A percentile compares a stretch with the other conserved stretches of the same genome.
Evolutionary conservation across 2,797 vertebrate species (phyloP).

Genomic region (Amniataba percoides): DNA sequence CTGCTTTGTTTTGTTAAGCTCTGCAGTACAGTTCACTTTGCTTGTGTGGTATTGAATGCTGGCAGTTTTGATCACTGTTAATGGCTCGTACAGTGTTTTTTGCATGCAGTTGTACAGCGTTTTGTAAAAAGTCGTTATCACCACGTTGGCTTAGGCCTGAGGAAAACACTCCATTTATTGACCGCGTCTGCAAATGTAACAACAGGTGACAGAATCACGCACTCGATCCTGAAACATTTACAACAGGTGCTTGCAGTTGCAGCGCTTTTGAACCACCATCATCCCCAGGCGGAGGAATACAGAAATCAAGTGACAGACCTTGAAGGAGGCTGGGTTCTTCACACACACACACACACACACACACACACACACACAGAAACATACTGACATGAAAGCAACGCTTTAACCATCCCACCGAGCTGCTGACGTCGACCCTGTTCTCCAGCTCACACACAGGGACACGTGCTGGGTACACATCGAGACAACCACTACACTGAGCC

Average conservation of each 20-base stretch:
- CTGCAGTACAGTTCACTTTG: too few species aligned
- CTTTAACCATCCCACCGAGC: slow-evolving; percentile 37
- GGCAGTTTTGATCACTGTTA: background rate
- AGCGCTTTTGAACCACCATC: background rate
- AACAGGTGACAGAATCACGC: background rate
- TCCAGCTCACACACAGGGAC: slow-evolving; percentile 59
- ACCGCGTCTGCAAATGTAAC: background rate
- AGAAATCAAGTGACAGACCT: background rate
- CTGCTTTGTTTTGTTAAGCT: background rate
- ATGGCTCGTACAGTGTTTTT: background rate
- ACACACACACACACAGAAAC: slow-evolving; percentile 26
- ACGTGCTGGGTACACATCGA: slow-evolving; percentile 53
- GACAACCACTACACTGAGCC: slow-evolving; percentile 24
- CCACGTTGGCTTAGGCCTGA: background rate
- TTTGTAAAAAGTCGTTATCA: background rate
- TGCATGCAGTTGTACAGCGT: too few species aligned
- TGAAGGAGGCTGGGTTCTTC: background rate
- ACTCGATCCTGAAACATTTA: background rate
- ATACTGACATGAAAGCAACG: slow-evolving; percentile 38
- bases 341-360: slow-evolving; percentile 18
- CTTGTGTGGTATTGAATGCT: background rate
- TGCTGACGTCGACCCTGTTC: slow-evolving; percentile 61
- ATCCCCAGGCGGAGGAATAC: background rate
- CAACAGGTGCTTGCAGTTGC: background rate
- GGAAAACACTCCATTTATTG: background rate